Conservation (phyloP, 2,888 invertebrate species). For the Aethes cnicana region DNA sequence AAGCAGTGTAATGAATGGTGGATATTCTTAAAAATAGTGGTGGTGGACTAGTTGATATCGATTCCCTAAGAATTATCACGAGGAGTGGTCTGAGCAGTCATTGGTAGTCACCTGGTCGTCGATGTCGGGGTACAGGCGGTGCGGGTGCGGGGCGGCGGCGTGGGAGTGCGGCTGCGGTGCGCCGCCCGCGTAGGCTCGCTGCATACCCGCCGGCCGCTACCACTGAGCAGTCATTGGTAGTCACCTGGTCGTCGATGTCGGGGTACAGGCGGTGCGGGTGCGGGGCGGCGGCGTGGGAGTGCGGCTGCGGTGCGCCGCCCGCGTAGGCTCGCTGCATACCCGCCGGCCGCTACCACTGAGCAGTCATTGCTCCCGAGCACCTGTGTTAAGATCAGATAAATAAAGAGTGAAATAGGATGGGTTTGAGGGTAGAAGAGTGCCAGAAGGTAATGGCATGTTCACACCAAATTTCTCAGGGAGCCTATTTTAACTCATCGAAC, state of each 20-base stretch:
- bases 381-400: too few relatives aligned
- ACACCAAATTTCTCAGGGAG: too few relatives aligned
- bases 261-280: conserved; percentile 61
- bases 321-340: conserved; percentile 78
- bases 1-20: too few relatives aligned
- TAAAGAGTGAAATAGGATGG: too few relatives aligned
- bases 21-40: too few relatives aligned
- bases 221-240: too few relatives aligned
- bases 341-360: conserved; percentile 72
- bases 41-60: too few relatives aligned
- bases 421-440: too few relatives aligned
- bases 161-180: conserved; percentile 72
- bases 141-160: conserved; percentile 62
- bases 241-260: conserved; percentile 79
- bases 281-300: conserved; percentile 62
- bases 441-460: too few relatives aligned
- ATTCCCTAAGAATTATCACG: too few relatives aligned
- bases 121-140: conserved; percentile 67
- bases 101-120: conserved; percentile 80
- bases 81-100: too few relatives aligned
- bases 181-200: conserved; percentile 76
- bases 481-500: too few relatives aligned
- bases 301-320: conserved; percentile 77
- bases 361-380: conserved; percentile 60
- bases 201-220: conserved; percentile 78